Conservation (phyloP, 2,113 vertebrate species). For the Cnemophilus loriae region DNA sequence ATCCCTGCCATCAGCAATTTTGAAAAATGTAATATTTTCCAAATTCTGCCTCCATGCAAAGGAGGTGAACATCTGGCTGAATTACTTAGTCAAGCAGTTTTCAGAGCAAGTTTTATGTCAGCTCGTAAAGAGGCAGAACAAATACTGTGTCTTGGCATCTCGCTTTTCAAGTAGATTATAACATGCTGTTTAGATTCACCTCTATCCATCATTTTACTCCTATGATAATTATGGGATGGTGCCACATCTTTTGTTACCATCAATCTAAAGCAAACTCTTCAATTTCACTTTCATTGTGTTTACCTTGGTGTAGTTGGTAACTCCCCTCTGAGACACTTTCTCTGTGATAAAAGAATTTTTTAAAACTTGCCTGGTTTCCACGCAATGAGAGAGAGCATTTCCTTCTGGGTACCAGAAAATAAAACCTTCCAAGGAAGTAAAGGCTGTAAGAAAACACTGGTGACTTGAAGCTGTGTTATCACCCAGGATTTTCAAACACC, state of each 20-base stretch:
- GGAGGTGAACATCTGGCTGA: conserved; percentile 78
- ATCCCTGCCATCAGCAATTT: conserved; percentile 63
- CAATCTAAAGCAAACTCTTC: background rate
- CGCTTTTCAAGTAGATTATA: background rate
- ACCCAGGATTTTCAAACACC: background rate
- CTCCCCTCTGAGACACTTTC: background rate
- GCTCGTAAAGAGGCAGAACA: conserved; percentile 45
- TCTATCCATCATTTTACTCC: background rate
- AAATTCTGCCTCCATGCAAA: conserved; percentile 57
- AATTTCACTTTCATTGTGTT: background rate
- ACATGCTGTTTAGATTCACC: background rate
- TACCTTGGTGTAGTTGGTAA: background rate
- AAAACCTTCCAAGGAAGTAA: background rate
- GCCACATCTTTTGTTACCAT: background rate
- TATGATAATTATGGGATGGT: background rate
- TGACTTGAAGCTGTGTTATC: background rate
- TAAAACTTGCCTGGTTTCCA: background rate
- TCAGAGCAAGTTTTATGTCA: conserved; percentile 69
- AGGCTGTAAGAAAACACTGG: background rate
- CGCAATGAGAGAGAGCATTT: background rate
- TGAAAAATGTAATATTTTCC: conserved; percentile 73
- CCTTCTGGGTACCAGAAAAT: background rate
- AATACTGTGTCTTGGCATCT: conserved; percentile 9
- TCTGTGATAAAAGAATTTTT: background rate
- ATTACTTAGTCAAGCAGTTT: conserved; percentile 69